Evolutionary conservation across 2,888 invertebrate genomes (phyloP).

Genomic region (Nomada flava): DNA sequence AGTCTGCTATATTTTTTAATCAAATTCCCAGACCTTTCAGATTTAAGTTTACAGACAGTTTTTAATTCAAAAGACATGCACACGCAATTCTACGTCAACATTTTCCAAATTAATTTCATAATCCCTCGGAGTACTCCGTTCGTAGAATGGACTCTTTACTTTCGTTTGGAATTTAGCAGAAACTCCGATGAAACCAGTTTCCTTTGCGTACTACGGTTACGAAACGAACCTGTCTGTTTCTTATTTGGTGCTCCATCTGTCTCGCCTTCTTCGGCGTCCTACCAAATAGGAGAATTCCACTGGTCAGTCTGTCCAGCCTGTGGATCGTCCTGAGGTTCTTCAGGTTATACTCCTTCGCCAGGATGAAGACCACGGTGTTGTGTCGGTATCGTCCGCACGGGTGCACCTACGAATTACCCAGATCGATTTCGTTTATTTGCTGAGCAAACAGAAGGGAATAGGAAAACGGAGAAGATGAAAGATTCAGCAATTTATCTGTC

Average conservation of each 20-base stretch:
- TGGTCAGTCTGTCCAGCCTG: conserved; percentile 98
- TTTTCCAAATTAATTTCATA: no score
- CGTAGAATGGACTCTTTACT: not conserved
- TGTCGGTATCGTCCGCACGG: conserved; percentile 99
- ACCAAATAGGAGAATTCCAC: conserved; percentile 96
- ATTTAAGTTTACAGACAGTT: no score
- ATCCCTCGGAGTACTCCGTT: no score
- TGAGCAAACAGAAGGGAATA: not conserved
- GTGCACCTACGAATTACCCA: conserved; percentile 90
- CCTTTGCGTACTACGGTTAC: conserved; percentile 14
- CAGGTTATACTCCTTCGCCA: conserved; percentile 97
- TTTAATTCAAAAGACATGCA: no score
- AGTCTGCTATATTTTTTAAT: no score
- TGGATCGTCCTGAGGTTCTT: conserved; percentile 97
- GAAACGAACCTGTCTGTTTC: conserved; percentile 89
- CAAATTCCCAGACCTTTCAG: no score
- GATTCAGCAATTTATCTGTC: conserved; percentile 3
- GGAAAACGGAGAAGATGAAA: not conserved
- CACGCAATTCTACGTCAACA: no score
- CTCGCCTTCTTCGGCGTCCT: conserved; percentile 96
- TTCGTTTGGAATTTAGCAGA: not conserved
- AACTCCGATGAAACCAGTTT: conserved; percentile 3
- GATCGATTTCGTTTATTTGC: conserved; percentile 7
- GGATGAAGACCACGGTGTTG: conserved; percentile 98
- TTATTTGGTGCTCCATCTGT: conserved; percentile 97